A percentile compares a stretch with the other conserved stretches of the same genome.
These are phyloP conservation scores for Lerema accius DNA, from an alignment of 1,140 invertebrate genomes.

Conservation along the genomic window DNA sequence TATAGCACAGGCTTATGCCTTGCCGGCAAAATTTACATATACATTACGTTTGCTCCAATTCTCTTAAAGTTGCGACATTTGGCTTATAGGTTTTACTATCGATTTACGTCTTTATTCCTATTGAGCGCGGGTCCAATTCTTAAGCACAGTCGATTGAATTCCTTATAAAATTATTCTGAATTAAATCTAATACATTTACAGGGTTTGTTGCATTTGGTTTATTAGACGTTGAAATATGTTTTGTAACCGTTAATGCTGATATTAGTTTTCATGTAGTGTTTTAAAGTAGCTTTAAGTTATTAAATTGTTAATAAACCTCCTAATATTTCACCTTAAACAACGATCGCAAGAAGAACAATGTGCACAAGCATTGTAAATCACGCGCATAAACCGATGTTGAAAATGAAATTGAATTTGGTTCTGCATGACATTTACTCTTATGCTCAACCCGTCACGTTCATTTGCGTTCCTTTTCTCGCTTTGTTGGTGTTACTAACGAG, in stretches of 20 bases:
- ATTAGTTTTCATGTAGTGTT: background rate
- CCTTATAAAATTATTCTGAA: conserved; percentile 13
- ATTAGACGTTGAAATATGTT: conserved; percentile 5
- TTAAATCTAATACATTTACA: conserved; percentile 34
- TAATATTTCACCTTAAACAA: conserved; percentile 39
- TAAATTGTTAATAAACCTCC: conserved; percentile 29
- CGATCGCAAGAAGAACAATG: conserved; percentile 38
- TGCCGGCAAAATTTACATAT: conserved; percentile 62
- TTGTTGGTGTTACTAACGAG: conserved; percentile 32
- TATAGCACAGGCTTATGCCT: conserved; percentile 34
- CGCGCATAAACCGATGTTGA: conserved; percentile 67
- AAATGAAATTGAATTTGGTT: conserved; percentile 73
- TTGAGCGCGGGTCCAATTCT: conserved; percentile 38
- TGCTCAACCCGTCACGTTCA: conserved; percentile 59
- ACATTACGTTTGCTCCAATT: conserved; percentile 71
- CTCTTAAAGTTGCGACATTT: conserved; percentile 61
- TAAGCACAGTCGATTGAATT: conserved; percentile 13
- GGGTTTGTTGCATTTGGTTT: conserved; percentile 1
- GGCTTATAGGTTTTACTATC: conserved; percentile 51
- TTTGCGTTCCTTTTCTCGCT: conserved; percentile 52
- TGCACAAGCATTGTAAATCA: conserved; percentile 65
- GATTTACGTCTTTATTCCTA: conserved; percentile 60
- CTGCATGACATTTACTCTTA: conserved; percentile 68
- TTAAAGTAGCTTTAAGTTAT: background rate
- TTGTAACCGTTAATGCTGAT: background rate